These are phyloP conservation scores for Neosalanx taihuensis DNA, from an alignment of 2,797 vertebrate species.

Conservation along the genomic window DNA sequence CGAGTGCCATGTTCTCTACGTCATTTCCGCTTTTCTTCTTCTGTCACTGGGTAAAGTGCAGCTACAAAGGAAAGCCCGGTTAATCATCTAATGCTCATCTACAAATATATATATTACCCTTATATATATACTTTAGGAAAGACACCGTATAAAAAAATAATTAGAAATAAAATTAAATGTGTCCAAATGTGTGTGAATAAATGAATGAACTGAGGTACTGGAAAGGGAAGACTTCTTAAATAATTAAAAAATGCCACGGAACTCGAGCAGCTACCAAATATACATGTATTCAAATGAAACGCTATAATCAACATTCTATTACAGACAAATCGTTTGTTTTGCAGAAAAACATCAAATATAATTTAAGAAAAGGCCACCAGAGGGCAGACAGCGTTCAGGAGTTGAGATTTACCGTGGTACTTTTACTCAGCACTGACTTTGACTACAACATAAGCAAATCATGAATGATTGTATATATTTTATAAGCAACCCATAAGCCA, in stretches of 20 bases:
- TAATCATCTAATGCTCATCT: neutral
- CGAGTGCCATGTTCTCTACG: constrained; percentile 68
- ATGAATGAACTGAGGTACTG: no score
- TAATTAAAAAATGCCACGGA: neutral
- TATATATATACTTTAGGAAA: no score
- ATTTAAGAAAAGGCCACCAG: constrained; percentile 2
- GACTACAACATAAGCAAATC: no score
- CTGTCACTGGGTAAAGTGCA: neutral
- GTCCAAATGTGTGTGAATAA: no score
- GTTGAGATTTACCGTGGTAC: neutral
- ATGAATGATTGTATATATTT: no score
- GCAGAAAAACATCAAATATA: neutral
- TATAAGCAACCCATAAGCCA: no score
- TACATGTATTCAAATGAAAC: neutral
- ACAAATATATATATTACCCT: no score
- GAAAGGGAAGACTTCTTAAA: neutral
- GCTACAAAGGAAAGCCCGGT: neutral
- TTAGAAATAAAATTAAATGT: no score
- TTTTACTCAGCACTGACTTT: neutral
- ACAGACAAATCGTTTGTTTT: no score
- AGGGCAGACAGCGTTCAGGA: neutral
- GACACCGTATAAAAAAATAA: no score
- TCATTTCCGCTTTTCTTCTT: constrained; percentile 56
- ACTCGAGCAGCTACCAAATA: neutral
- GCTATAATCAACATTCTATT: no score